Evolutionary conservation across 2,797 vertebrate genomes (phyloP).

Genomic region (Enteromius treurensis): DNA sequence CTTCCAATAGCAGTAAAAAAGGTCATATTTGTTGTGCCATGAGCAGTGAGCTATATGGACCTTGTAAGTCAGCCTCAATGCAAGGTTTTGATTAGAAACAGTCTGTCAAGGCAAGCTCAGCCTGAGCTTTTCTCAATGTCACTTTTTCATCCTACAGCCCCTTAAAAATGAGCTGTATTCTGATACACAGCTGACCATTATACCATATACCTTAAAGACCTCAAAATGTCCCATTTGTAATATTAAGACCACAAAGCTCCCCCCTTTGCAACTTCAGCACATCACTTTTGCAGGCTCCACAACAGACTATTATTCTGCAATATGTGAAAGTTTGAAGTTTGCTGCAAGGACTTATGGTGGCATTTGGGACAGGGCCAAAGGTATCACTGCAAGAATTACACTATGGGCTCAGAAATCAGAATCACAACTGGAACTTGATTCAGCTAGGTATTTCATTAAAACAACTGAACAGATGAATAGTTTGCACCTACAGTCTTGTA

Average conservation of each 20-base stretch:
- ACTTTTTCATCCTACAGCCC: neutral
- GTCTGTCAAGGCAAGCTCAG: slow-evolving; percentile 19
- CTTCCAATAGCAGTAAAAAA: neutral
- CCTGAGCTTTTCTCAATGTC: neutral
- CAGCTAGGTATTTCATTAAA: neutral
- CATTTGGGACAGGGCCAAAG: neutral
- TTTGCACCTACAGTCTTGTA: neutral
- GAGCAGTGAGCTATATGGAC: neutral
- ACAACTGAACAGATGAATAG: too few species aligned
- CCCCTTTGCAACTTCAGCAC: neutral
- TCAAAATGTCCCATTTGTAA: neutral
- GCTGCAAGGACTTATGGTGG: neutral
- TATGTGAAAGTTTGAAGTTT: neutral
- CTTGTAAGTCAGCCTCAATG: slow-evolving; percentile 37
- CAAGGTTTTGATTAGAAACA: slow-evolving; percentile 30
- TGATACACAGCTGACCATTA: neutral
- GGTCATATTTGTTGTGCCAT: neutral
- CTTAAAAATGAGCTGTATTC: neutral
- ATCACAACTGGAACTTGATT: slow-evolving; percentile 4
- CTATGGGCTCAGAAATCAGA: neutral
- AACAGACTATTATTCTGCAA: neutral
- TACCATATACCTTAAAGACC: neutral
- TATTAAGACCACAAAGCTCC: neutral
- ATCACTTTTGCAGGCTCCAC: neutral
- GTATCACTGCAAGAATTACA: neutral